Evolutionary conservation across 2,113 vertebrate species (phyloP).

Genomic region (Rhinichthys klamathensis): DNA sequence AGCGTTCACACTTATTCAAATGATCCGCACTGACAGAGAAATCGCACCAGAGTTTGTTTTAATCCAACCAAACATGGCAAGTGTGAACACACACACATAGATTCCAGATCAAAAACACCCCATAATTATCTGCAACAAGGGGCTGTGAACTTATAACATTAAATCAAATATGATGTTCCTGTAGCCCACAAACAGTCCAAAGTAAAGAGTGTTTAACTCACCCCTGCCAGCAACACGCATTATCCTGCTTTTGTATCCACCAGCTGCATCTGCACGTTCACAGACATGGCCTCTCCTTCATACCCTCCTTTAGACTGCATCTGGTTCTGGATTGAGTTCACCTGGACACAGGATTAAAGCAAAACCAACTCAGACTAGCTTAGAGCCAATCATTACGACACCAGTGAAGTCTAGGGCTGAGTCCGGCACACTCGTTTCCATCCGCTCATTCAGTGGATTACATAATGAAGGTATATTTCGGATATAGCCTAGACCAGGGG

Average conservation of each 20-base stretch:
- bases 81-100: background rate
- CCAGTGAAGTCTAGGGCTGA: background rate
- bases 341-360: constrained; percentile 64
- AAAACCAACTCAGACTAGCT: background rate
- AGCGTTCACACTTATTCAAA: too few relatives aligned
- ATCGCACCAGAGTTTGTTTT: too few relatives aligned
- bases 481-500: too few relatives aligned
- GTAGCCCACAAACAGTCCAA: background rate
- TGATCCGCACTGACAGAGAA: too few relatives aligned
- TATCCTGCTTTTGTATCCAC: constrained; percentile 90
- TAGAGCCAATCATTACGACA: background rate
- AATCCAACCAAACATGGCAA: too few relatives aligned
- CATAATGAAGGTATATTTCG: too few relatives aligned
- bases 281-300: constrained; percentile 73
- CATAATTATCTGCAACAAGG: background rate
- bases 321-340: constrained; percentile 89
- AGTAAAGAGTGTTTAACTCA: constrained; percentile 14
- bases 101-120: background rate
- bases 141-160: background rate
- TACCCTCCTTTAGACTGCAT: constrained; percentile 93
- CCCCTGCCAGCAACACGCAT: constrained; percentile 45
- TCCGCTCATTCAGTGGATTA: too few relatives aligned
- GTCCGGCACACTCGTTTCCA: background rate
- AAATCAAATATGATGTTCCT: background rate
- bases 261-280: constrained; percentile 85